Evolutionary conservation across 1,140 invertebrate species (phyloP).

Genomic region (Ips nitidus): DNA sequence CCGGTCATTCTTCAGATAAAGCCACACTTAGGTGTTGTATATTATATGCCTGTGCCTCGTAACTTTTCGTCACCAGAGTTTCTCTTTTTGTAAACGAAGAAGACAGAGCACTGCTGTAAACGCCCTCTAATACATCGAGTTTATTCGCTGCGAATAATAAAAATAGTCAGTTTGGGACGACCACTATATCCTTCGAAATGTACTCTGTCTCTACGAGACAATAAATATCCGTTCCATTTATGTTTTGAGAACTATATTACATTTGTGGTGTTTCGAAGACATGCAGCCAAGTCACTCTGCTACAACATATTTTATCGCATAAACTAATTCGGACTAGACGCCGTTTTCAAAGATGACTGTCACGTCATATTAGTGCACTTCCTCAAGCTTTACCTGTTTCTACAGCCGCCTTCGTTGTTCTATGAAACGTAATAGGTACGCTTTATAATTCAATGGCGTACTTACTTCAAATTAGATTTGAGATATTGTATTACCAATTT

Average conservation of each 20-base stretch:
- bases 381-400: slow-evolving; percentile 30
- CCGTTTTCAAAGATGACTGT: slow-evolving; percentile 32
- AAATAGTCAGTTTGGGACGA: too few relatives aligned
- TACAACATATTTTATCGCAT: slow-evolving; percentile 28
- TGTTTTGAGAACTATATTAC: slow-evolving; percentile 1
- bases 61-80: neutral
- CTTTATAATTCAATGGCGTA: slow-evolving; percentile 17
- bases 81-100: neutral
- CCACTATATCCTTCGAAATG: neutral
- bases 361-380: slow-evolving; percentile 33
- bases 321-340: slow-evolving; percentile 30
- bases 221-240: slow-evolving; percentile 3
- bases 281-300: slow-evolving; percentile 21
- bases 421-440: slow-evolving; percentile 32
- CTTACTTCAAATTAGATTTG: neutral
- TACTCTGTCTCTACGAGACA: neutral
- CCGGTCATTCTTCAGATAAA: slow-evolving; percentile 13
- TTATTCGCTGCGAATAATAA: too few relatives aligned
- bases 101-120: neutral
- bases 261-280: slow-evolving; percentile 1
- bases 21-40: slow-evolving; percentile 4
- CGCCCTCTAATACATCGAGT: neutral
- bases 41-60: slow-evolving; percentile 1
- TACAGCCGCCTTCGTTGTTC: slow-evolving; percentile 16
- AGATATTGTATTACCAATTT: neutral